These are phyloP conservation scores for Meganola albula DNA, from an alignment of 2,888 invertebrate genomes.

Conservation along the genomic window DNA sequence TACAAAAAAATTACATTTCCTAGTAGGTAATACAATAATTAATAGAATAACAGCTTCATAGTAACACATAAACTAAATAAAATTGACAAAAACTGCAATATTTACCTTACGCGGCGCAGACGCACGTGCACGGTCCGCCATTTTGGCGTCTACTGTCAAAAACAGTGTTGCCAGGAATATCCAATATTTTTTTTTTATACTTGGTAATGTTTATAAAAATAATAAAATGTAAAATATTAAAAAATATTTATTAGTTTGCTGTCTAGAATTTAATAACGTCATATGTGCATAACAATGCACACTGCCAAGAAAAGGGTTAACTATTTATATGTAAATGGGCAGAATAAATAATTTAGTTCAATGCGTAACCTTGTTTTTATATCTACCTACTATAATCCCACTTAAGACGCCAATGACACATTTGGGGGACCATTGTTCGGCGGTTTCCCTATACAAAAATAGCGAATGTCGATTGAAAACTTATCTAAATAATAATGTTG, in stretches of 20 bases:
- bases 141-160: conserved; percentile 11
- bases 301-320: conserved; percentile 12
- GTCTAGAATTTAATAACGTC: conserved; percentile 1
- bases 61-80: conserved; percentile 1
- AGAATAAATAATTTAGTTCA: conserved; percentile 69
- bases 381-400: too few relatives aligned
- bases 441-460: too few relatives aligned
- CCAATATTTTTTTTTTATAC: conserved; percentile 3
- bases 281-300: conserved; percentile 2
- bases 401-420: too few relatives aligned
- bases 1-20: conserved; percentile 3
- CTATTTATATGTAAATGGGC: conserved; percentile 51
- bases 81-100: conserved; percentile 8
- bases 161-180: conserved; percentile 6
- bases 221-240: not conserved
- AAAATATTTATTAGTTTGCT: not conserved
- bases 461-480: too few relatives aligned
- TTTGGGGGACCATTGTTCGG: too few relatives aligned
- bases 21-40: conserved; percentile 3
- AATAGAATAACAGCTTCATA: conserved; percentile 1
- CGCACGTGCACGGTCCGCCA: conserved; percentile 11
- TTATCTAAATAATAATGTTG: too few relatives aligned
- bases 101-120: conserved; percentile 12
- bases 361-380: conserved; percentile 38
- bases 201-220: not conserved